Conservation (phyloP, 2,888 invertebrate genomes). For the Agrochola litura region DNA sequence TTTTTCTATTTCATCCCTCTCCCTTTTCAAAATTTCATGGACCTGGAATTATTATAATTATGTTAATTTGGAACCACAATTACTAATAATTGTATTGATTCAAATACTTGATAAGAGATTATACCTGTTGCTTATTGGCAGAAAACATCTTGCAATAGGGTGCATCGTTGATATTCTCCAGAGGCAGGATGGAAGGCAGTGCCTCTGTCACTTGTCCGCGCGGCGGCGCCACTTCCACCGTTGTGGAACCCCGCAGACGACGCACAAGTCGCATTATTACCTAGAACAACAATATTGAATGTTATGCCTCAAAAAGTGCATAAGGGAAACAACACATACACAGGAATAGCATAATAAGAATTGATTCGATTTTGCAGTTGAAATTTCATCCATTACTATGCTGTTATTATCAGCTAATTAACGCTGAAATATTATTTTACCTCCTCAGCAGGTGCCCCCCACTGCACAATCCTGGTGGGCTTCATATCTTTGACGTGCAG, state of each 20-base stretch:
- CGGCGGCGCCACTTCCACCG: conserved; percentile 92
- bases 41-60: conserved; percentile 84
- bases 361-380: background rate
- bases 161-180: conserved; percentile 85
- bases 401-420: background rate
- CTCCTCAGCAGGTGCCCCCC: conserved; percentile 83
- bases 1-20: conserved; percentile 92
- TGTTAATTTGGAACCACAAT: background rate
- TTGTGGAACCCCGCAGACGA: conserved; percentile 92
- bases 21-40: conserved; percentile 93
- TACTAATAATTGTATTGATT: background rate
- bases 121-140: conserved; percentile 92
- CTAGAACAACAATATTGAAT: conserved; percentile 66
- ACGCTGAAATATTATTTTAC: conserved; percentile 63
- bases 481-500: conserved; percentile 95
- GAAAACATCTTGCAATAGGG: conserved; percentile 94
- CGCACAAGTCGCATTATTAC: conserved; percentile 95
- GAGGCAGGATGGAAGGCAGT: conserved; percentile 75
- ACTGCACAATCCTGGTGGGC: conserved; percentile 89
- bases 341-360: background rate
- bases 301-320: background rate
- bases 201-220: conserved; percentile 89
- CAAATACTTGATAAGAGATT: background rate
- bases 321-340: background rate
- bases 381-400: background rate